Evolutionary conservation across 2,888 invertebrate genomes (phyloP).

Genomic region (Ecliptopera silaceata): DNA sequence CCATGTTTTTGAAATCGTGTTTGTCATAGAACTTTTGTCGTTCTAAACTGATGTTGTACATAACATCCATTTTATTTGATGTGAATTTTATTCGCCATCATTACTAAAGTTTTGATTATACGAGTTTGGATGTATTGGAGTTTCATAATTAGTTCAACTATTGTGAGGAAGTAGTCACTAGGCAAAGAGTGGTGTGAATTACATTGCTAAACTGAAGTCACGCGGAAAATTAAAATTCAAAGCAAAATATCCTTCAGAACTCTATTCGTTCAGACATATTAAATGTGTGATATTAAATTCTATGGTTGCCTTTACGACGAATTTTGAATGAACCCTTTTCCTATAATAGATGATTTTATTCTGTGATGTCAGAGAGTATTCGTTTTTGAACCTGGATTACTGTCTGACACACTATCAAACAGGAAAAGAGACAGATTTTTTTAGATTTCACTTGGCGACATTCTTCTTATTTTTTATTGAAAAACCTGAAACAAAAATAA

Average conservation of each 20-base stretch:
- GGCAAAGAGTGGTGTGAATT: neutral
- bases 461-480: too few relatives aligned
- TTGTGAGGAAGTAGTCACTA: neutral
- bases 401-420: too few relatives aligned
- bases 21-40: constrained; percentile 61
- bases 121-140: neutral
- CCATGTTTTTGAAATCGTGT: constrained; percentile 55
- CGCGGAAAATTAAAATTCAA: neutral
- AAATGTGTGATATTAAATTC: neutral
- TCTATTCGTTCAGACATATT: too few relatives aligned
- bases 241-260: neutral
- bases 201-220: neutral
- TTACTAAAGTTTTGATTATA: constrained; percentile 20
- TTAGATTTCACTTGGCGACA: too few relatives aligned
- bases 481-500: too few relatives aligned
- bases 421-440: too few relatives aligned
- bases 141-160: constrained; percentile 2
- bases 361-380: too few relatives aligned
- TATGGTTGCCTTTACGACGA: neutral
- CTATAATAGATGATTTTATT: too few relatives aligned
- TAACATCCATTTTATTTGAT: constrained; percentile 53
- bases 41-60: constrained; percentile 60
- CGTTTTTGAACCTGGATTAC: too few relatives aligned
- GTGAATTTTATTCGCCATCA: constrained; percentile 24
- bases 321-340: too few relatives aligned